Base-by-base conservation (phyloP, 2,113 vertebrate species). In the Eulemur rufifrons region DNA sequence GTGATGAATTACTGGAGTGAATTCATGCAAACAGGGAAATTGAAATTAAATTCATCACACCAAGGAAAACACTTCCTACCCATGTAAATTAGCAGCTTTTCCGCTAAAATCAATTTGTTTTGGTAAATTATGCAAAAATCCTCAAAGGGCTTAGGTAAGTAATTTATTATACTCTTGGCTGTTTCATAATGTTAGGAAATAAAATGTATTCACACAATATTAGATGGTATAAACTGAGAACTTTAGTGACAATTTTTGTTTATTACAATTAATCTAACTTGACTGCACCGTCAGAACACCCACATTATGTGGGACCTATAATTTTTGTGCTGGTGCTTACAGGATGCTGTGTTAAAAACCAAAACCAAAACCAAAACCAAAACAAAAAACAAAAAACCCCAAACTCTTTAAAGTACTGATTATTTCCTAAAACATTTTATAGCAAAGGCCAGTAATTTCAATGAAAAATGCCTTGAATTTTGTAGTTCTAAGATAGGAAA, bases 71-170 rank as follows among this genome's bases (percentile, higher is more conserved):
- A 98, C 97, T 98, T 98, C 97, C 97, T 98, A 96, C 98, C 96
- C 98, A 98, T 98, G 96, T 98, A 98, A 98, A 98, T 98, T 98
- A 98, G 98, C 95, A 98, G 98, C 96, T 98, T 98, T 98, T 97
- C 98, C 96, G 73, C 97, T 98, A 98, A 98, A 99, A 99, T 98
- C 98, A 98, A 98, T 99, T 99, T 99, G 98, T 98, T 98, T 98
- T 97, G 98, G 98, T 98, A 98, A 98, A 98, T 98, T 98, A 99
- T 98, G 98, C 98, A 99, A 98, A 98, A 98, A 98, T 97, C 97
- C 98, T 98, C 98, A 95, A 98, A 98, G 97, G 98, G 96, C 95
- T 98, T 98, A 98, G 98, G 98, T 98, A 98, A 97, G 97, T 98
- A 98, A 99, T 99, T 98, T 98, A 98, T 99, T 98, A 98, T 98